These are phyloP conservation scores for Apomyelois bistriatella DNA, from an alignment of 2,888 invertebrate genomes.

Conservation along the genomic window DNA sequence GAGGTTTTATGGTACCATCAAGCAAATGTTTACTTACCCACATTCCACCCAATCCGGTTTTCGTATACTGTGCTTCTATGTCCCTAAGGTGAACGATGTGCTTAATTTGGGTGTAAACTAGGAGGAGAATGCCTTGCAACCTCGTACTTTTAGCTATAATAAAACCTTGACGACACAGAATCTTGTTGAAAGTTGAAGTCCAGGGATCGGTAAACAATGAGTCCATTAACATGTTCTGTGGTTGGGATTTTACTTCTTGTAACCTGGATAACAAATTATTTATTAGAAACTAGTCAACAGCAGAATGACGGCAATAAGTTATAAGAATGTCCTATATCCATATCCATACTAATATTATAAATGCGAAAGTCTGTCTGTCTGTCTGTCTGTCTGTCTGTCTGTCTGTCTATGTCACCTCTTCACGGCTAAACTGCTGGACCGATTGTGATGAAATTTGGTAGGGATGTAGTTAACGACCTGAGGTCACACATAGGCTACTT, in stretches of 20 bases:
- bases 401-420: too few relatives aligned
- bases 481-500: too few relatives aligned
- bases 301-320: too few relatives aligned
- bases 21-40: conserved; percentile 84
- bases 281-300: too few relatives aligned
- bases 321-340: too few relatives aligned
- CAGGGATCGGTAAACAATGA: conserved; percentile 91
- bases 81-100: conserved; percentile 91
- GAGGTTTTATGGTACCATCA: too few relatives aligned
- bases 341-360: too few relatives aligned
- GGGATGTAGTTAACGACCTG: too few relatives aligned
- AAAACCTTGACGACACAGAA: conserved; percentile 84
- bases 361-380: too few relatives aligned
- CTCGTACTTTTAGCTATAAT: conserved; percentile 89
- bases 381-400: too few relatives aligned
- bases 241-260: conserved; percentile 94
- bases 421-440: too few relatives aligned
- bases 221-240: conserved; percentile 90
- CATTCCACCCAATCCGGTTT: conserved; percentile 94
- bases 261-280: conserved; percentile 69
- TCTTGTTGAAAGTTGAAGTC: conserved; percentile 86
- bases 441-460: too few relatives aligned
- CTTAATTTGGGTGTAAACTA: conserved; percentile 87
- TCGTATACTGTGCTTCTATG: conserved; percentile 92
- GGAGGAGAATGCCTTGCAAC: conserved; percentile 90